Evolutionary conservation across 30 jellyfish, hydroid and myxozoan genomes (phyloP), one percentile per base, ranked within the genome.

Genomic region (Hydractinia echinata): DNA sequence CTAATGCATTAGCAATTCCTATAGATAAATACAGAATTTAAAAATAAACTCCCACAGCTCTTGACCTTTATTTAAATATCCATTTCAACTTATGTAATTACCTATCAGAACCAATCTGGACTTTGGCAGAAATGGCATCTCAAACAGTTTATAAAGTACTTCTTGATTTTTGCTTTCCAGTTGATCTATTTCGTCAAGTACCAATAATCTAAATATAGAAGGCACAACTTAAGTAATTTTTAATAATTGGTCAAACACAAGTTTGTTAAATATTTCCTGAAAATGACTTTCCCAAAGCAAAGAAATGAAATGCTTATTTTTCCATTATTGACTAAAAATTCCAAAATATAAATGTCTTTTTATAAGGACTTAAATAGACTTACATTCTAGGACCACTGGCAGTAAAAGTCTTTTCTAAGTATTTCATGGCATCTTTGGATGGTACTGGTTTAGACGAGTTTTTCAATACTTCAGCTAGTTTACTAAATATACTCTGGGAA

Each of bases 1-100:
- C 97, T 83, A 91, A 61, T 5, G 97, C 94, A 91, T 91, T 91
- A 50, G 97, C 97, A 82, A 91, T 91, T 19, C 97, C 97, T 89
- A 64, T 8, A 81, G 48, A 19, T 9, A 11, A 54, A 53, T 0
- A 19, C 48, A 20, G 53, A 85, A 14, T 69, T n/a, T 50, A 61
- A 13, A n/a, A 8, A 72, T 30, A 9, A 72, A 54, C 21, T 30
- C 49, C 8, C 64, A 51, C 13, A 72, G 39, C 39, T 64, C 19
- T n/a, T n/a, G 4, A 6, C 4, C 39, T 51, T n/a, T 64, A 1
- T 6, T 0, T 64, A 64, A 7, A 64, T 6, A 64, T 11, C 15
- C 5, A 48, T 48, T 5, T 5, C 16, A 78, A 77, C 5, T 5
- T 6, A 5, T 8, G 5, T 9, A 53, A 91, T 79, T 62, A 81